Base-by-base conservation (phyloP, 2,888 invertebrate genomes). In the Drosophila gaucha region DNA sequence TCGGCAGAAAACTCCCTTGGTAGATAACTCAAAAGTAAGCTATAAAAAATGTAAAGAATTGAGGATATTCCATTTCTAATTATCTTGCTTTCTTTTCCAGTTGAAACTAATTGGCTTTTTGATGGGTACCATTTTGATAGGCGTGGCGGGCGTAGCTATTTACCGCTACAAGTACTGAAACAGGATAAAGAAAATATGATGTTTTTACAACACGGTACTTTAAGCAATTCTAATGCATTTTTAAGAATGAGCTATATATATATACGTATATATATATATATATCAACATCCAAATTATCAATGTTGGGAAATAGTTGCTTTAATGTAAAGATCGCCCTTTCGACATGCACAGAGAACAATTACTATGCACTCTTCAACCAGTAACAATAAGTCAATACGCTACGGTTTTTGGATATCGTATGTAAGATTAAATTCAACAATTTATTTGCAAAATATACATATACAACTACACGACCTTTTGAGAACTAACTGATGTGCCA, bases 91-190 rank as follows among this genome's bases (percentile, higher is more conserved):
- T 20, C 30, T 26, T 78, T 83, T 67, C n/a, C 22, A 92, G 92
- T 78, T 92, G 2, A 92, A 91, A 78, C 65, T 91, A n/a, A 79
- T 92, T 44, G 91, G 92, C 6, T 92, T 92, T 73, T 66, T 92
- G 30, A 91, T 92, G 95, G 95, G 95, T 58, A 94, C 96, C 14
- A 92, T 96, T 71, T 92, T 96, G 60, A 94, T 96, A 77, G 94
- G 95, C 52, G 93, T 95, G 62, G 94, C 94, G 57, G 96, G 96
- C 71, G 94, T 95, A 55, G 93, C 96, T 50, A 94, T 95, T 58
- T 96, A 96, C 92, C 94, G 95, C 89, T 95, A 96, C 92, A 95
- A 95, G 93, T 93, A 92, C 80, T 92, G 66, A 79, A n/a, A 24
- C 10, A 12, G 47, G 51, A 36, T 38, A 3, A 31, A 44, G 30